These are phyloP conservation scores for Prunella fulvescens DNA, from an alignment of 2,113 vertebrate genomes.

Conservation along the genomic window DNA sequence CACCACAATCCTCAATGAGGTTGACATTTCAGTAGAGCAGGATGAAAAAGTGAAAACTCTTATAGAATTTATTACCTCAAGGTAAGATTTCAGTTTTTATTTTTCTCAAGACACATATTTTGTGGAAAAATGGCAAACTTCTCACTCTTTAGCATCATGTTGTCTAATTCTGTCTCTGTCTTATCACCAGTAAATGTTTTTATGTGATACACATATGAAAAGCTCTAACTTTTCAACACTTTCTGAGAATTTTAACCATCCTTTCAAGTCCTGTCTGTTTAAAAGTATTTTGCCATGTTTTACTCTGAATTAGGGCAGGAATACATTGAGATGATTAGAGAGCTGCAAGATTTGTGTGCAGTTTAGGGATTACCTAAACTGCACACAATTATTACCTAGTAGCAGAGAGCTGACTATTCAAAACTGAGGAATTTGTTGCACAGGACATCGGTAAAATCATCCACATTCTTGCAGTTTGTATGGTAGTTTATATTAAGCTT, in stretches of 20 bases:
- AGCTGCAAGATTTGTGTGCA: no score
- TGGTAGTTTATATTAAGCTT: neutral
- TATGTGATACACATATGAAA: neutral
- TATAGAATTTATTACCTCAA: constrained; percentile 97
- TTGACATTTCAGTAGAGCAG: constrained; percentile 89
- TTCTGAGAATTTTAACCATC: neutral
- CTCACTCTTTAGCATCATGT: neutral
- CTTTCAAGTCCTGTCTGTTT: neutral
- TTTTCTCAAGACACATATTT: neutral
- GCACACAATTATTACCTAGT: no score
- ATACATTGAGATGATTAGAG: neutral
- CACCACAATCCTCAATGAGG: constrained; percentile 86
- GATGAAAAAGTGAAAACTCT: constrained; percentile 95
- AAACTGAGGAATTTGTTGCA: neutral
- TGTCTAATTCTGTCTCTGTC: neutral
- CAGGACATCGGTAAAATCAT: neutral
- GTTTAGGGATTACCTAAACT: no score
- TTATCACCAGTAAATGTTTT: neutral
- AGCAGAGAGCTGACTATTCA: neutral
- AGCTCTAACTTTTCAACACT: neutral
- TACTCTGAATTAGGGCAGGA: neutral
- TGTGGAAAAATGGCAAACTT: neutral
- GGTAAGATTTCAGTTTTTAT: constrained; percentile 70
- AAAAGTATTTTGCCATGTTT: neutral
- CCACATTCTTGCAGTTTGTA: neutral